Percentiles rank a stretch among this genome's conserved stretches.
These are phyloP conservation scores for Barbus barbus DNA, from an alignment of 2,113 vertebrate species.

Conservation along the genomic window DNA sequence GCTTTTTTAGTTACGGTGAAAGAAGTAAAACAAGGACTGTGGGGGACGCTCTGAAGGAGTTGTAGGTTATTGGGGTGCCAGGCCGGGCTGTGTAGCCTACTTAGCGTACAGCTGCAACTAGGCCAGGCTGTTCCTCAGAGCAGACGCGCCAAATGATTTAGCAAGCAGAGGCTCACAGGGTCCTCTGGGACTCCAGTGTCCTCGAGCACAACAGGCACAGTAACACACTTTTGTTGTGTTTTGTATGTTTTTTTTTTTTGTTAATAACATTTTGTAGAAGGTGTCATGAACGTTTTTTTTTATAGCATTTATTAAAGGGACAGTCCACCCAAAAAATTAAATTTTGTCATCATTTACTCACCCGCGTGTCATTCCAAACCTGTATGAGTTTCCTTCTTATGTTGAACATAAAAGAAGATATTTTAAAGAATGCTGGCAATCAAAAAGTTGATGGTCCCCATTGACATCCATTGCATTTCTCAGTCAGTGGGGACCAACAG, in stretches of 20 bases:
- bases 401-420: too few relatives aligned
- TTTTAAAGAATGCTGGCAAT: too few relatives aligned
- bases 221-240: neutral
- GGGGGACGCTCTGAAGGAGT: slow-evolving; percentile 12
- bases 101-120: slow-evolving; percentile 66
- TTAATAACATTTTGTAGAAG: slow-evolving; percentile 13
- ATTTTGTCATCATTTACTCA: too few relatives aligned
- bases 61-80: slow-evolving; percentile 49
- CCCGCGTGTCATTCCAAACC: too few relatives aligned
- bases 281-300: too few relatives aligned
- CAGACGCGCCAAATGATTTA: slow-evolving; percentile 65
- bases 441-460: too few relatives aligned
- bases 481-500: too few relatives aligned
- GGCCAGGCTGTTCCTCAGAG: slow-evolving; percentile 70
- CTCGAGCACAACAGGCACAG: slow-evolving; percentile 44
- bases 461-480: too few relatives aligned
- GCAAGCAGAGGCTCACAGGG: slow-evolving; percentile 59
- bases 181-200: slow-evolving; percentile 57
- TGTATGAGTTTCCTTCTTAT: too few relatives aligned
- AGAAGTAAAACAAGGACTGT: neutral
- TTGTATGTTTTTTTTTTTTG: neutral
- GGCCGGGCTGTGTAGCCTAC: slow-evolving; percentile 54
- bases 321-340: too few relatives aligned
- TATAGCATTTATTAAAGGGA: too few relatives aligned
- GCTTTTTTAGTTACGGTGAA: neutral